Evolutionary conservation across 2,113 vertebrate species (phyloP).

Genomic region (Erythrolamprus reginae): DNA sequence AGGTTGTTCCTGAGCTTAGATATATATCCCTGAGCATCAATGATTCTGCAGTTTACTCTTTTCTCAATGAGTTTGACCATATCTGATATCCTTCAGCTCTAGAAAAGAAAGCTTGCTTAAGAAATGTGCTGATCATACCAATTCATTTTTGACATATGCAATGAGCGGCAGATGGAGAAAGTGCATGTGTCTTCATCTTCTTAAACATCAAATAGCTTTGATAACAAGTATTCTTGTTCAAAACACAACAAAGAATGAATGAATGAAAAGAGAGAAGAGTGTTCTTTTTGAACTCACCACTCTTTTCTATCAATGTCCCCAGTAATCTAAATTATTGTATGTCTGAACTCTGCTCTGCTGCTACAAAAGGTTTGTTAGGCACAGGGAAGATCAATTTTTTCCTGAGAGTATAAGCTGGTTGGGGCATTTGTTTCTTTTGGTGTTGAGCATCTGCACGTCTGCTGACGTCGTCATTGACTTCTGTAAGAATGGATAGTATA

Average conservation of each 20-base stretch:
- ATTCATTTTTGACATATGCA: background rate
- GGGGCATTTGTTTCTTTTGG: slow-evolving; percentile 82
- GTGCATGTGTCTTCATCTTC: background rate
- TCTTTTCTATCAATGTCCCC: background rate
- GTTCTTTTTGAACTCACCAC: background rate
- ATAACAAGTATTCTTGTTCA: background rate
- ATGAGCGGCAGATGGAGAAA: background rate
- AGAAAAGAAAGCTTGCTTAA: background rate
- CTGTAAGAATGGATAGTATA: slow-evolving; percentile 83
- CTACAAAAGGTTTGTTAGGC: slow-evolving; percentile 40
- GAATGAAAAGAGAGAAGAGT: no score
- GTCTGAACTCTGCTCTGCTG: background rate
- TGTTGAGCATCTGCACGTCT: background rate
- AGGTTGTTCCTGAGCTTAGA: background rate
- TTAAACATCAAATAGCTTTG: background rate
- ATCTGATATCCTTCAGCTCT: background rate
- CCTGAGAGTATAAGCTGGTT: slow-evolving; percentile 74
- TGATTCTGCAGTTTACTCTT: background rate
- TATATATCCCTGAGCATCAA: background rate
- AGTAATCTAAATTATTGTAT: background rate
- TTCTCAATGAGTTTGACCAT: background rate
- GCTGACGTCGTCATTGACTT: slow-evolving; percentile 84
- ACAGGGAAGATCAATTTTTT: slow-evolving; percentile 77
- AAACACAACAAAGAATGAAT: background rate
- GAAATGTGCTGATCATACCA: background rate